Evolutionary conservation across 2,113 vertebrate species (phyloP).

Genomic region (Climacteris rufus): DNA sequence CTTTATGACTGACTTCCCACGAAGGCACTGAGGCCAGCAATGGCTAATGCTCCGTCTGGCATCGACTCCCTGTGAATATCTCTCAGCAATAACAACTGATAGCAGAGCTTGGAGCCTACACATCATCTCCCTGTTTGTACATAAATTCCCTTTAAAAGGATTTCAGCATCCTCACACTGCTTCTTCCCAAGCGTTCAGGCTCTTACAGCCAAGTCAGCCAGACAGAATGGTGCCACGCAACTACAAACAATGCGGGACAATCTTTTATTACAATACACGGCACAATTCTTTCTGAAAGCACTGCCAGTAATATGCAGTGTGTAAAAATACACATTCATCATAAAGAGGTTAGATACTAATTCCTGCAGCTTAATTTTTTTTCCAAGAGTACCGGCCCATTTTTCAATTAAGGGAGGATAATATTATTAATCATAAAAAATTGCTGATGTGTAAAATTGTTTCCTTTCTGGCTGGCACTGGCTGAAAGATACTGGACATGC

Average conservation of each 20-base stretch:
- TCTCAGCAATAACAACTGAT: slow-evolving; percentile 63
- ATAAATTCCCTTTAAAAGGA: slow-evolving; percentile 60
- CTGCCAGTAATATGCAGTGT: slow-evolving; percentile 30
- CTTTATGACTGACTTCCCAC: slow-evolving; percentile 55
- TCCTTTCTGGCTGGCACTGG: slow-evolving; percentile 44
- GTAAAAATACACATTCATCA: slow-evolving; percentile 63
- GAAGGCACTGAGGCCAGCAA: slow-evolving; percentile 10
- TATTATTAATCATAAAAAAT: slow-evolving; percentile 60
- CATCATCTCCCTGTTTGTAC: slow-evolving; percentile 53
- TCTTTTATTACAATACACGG: slow-evolving; percentile 58
- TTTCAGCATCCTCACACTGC: background rate
- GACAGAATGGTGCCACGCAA: slow-evolving; percentile 42
- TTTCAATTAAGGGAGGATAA: slow-evolving; percentile 71
- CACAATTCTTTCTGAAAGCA: slow-evolving; percentile 40
- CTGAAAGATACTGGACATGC: background rate
- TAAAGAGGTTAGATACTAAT: slow-evolving; percentile 61
- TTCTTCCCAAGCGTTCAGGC: slow-evolving; percentile 17
- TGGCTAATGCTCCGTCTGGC: slow-evolving; percentile 56
- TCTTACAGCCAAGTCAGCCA: slow-evolving; percentile 37
- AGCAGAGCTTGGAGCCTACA: slow-evolving; percentile 45
- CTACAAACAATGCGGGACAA: slow-evolving; percentile 42
- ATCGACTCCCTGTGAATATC: slow-evolving; percentile 15
- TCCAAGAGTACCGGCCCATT: slow-evolving; percentile 53
- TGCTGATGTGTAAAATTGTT: slow-evolving; percentile 71
- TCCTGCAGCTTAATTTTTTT: slow-evolving; percentile 65